Conservation (phyloP, 2,888 invertebrate species). For the Macrophya alboannulata region DNA sequence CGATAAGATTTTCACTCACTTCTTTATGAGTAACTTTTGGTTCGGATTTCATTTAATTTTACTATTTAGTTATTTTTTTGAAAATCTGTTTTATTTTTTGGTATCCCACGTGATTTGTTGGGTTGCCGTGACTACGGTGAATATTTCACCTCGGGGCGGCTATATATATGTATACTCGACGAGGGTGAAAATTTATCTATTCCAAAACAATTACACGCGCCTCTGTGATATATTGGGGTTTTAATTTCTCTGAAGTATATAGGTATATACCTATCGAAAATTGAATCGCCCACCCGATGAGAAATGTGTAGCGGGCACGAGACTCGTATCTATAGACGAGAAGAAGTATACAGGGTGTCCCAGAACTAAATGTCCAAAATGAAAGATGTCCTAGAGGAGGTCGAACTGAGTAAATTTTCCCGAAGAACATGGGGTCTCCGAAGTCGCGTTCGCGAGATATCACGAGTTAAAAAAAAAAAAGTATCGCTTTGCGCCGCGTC, state of each 20-base stretch:
- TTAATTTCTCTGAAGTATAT: conserved; percentile 36
- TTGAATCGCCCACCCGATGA: conserved; percentile 50
- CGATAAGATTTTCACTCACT: no score
- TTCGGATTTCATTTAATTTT: neutral
- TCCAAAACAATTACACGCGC: conserved; percentile 48
- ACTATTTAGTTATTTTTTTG: neutral
- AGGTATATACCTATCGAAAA: conserved; percentile 26
- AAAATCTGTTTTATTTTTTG: conserved; percentile 1
- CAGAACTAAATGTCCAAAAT: no score
- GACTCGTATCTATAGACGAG: neutral
- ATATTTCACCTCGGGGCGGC: conserved; percentile 22
- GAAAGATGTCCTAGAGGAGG: no score
- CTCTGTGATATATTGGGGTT: conserved; percentile 31
- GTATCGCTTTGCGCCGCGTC: no score
- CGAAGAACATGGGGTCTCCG: no score
- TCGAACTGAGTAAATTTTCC: no score
- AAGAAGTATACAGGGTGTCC: neutral
- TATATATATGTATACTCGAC: neutral
- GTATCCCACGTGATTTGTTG: conserved; percentile 23
- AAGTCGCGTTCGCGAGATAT: no score
- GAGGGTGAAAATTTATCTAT: conserved; percentile 46
- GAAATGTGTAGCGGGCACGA: conserved; percentile 33
- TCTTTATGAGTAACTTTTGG: no score
- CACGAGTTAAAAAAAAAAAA: no score
- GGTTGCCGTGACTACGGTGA: conserved; percentile 37